A percentile compares a stretch with the other conserved stretches of the same genome.
Conservation (phyloP, 1,140 invertebrate species). For the Aethina tumida region DNA sequence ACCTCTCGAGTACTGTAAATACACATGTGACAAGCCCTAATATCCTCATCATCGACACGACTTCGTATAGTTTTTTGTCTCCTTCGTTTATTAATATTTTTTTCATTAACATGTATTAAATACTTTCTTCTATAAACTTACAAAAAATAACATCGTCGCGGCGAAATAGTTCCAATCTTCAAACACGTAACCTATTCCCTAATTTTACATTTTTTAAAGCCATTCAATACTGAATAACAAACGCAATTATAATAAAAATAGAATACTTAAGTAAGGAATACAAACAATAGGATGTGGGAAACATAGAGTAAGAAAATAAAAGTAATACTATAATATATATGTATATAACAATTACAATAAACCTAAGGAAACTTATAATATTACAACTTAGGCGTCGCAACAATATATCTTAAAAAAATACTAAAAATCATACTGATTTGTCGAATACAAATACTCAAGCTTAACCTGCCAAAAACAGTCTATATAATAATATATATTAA, state of each 20-base stretch:
- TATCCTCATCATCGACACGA: no score
- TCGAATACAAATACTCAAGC: constrained; percentile 18
- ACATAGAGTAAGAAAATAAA: constrained; percentile 17
- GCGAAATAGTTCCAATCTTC: constrained; percentile 18
- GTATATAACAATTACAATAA: constrained; percentile 10
- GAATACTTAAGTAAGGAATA: constrained; percentile 10
- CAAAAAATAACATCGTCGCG: constrained; percentile 34
- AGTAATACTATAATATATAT: constrained; percentile 7
- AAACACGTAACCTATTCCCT: constrained; percentile 17
- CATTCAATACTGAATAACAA: constrained; percentile 30
- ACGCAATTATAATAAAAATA: constrained; percentile 20
- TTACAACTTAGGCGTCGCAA: constrained; percentile 7
- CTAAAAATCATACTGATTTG: constrained; percentile 23
- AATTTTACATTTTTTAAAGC: constrained; percentile 25
- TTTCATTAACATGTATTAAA: constrained; percentile 24
- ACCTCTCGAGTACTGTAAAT: no score
- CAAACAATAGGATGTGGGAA: constrained; percentile 6
- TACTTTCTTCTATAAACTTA: constrained; percentile 32
- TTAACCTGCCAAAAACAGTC: constrained; percentile 29
- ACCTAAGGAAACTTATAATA: constrained; percentile 8
- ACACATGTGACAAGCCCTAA: no score
- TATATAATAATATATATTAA: constrained; percentile 23
- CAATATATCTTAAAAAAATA: constrained; percentile 16
- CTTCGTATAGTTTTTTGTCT: no score
- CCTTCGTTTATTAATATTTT: constrained; percentile 17